Conservation (phyloP, 2,113 vertebrate genomes). For the Dicerorhinus sumatrensis region DNA sequence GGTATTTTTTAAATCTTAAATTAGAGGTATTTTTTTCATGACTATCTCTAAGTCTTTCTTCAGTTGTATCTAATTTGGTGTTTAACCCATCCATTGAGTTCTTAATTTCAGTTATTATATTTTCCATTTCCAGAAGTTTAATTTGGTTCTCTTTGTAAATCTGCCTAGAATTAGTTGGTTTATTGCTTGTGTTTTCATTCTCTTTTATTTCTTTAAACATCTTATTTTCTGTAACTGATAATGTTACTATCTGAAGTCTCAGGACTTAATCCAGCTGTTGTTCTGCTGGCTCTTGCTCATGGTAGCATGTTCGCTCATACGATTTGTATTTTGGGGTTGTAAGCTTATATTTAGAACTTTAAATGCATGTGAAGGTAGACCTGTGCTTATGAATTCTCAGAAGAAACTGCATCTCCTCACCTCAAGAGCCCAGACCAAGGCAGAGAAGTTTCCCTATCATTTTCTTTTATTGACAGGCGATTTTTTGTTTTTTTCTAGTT, state of each 20-base stretch:
- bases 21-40: background rate
- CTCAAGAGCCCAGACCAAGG: background rate
- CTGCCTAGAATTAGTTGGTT: slow-evolving; percentile 1
- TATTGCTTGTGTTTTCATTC: background rate
- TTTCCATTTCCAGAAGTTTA: slow-evolving; percentile 16
- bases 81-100: background rate
- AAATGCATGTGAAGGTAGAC: background rate
- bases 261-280: background rate
- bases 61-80: slow-evolving; percentile 9
- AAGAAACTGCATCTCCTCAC: background rate
- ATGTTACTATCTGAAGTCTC: background rate
- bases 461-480: slow-evolving; percentile 20
- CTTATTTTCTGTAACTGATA: background rate
- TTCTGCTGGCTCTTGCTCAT: background rate
- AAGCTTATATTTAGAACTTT: slow-evolving; percentile 24
- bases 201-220: background rate
- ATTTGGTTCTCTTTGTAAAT: background rate
- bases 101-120: slow-evolving; percentile 22
- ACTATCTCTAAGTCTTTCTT: background rate
- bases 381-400: background rate
- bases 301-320: background rate
- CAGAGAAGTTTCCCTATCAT: background rate
- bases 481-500: slow-evolving; percentile 21
- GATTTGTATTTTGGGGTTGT: slow-evolving; percentile 31
- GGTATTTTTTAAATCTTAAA: background rate